Evolutionary conservation across 2,797 vertebrate genomes (phyloP).

Genomic region (Danio albolineatus): DNA sequence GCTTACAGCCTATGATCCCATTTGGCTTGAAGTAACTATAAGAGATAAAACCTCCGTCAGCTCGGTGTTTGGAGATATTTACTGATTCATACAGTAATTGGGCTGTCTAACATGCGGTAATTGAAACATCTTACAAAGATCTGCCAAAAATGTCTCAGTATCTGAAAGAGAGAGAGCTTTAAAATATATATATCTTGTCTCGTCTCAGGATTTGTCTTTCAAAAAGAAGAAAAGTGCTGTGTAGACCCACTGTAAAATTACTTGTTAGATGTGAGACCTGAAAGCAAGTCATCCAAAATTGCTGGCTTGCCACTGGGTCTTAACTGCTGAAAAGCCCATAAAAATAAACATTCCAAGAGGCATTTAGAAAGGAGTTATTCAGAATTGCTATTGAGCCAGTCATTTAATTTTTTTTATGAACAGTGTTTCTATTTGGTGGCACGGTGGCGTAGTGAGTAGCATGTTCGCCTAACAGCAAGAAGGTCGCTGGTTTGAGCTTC

Average conservation of each 20-base stretch:
- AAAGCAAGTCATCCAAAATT: background rate
- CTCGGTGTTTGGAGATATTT: background rate
- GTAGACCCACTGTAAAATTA: background rate
- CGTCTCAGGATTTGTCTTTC: background rate
- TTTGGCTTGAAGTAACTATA: slow-evolving; percentile 24
- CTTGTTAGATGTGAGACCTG: background rate
- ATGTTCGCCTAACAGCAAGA: too few species aligned
- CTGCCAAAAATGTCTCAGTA: background rate
- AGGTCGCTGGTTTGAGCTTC: too few species aligned
- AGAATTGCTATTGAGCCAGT: background rate
- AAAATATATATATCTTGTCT: background rate
- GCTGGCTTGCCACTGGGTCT: background rate
- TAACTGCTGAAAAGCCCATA: background rate
- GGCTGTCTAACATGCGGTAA: background rate
- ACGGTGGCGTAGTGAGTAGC: too few species aligned
- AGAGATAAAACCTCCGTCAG: slow-evolving; percentile 14
- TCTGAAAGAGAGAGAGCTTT: background rate
- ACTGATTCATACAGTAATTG: slow-evolving; percentile 8
- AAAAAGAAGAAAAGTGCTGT: background rate
- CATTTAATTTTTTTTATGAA: background rate
- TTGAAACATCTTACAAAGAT: slow-evolving; percentile 1
- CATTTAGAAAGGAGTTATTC: background rate
- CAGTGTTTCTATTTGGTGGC: background rate
- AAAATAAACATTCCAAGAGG: background rate
- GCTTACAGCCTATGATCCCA: slow-evolving; percentile 11